phyloP scores from a whole-genome alignment of 37 sponge, comb jelly and placozoan genomes.

The Spongilla lacustris region DNA sequence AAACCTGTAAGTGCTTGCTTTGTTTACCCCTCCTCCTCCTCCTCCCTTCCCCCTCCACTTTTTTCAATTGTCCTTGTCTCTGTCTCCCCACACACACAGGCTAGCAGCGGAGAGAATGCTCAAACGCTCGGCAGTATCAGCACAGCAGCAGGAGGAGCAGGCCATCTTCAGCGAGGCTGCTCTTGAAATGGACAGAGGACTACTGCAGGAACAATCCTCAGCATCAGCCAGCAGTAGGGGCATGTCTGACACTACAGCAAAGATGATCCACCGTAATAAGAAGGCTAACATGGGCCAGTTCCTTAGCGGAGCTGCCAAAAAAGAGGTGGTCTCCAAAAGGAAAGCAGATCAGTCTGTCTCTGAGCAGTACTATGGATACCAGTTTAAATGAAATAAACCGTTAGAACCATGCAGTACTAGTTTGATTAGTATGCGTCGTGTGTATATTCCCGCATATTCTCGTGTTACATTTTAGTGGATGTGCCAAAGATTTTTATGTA shows the following conservation, averaged over 20 bases:
- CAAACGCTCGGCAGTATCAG: constrained; percentile 59
- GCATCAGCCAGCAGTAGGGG: constrained; percentile 33
- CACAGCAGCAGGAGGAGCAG: constrained; percentile 89
- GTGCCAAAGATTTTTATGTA: too few species aligned
- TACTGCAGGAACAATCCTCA: constrained; percentile 29
- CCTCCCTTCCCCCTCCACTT: neutral
- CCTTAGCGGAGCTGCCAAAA: constrained; percentile 84
- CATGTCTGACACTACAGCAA: constrained; percentile 62
- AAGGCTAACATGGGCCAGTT: constrained; percentile 80
- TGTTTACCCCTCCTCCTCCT: neutral
- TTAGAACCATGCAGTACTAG: neutral
- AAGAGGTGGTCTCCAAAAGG: constrained; percentile 60
- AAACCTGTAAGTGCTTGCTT: constrained; percentile 55
- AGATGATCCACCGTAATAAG: constrained; percentile 77
- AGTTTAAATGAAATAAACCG: constrained; percentile 34
- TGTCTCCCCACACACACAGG: constrained; percentile 8
- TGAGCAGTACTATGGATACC: constrained; percentile 88
- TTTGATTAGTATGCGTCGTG: too few species aligned
- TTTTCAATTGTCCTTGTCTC: neutral
- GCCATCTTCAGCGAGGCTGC: constrained; percentile 68
- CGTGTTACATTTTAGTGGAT: too few species aligned
- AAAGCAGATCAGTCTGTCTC: constrained; percentile 73
- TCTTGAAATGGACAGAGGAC: constrained; percentile 60
- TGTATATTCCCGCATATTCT: too few species aligned
- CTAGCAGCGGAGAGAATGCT: constrained; percentile 71